Evolutionary conservation across 2,797 vertebrate genomes (phyloP).

Genomic region (Microctenopoma lineatum): DNA sequence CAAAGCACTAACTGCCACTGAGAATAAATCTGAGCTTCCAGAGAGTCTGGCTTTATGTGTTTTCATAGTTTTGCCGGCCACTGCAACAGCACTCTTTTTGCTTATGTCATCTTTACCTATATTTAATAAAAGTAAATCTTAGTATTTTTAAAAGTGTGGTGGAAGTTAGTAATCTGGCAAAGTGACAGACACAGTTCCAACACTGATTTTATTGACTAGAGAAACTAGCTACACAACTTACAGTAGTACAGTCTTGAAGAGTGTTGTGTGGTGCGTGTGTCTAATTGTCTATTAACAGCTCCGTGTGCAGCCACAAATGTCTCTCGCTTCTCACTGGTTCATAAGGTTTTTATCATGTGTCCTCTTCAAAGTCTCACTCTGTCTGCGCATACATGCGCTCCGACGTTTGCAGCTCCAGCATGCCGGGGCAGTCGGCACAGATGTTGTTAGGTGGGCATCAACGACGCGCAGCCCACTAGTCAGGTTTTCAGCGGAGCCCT

Average conservation of each 20-base stretch:
- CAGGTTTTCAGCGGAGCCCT: conserved; percentile 59
- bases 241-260: too few species aligned
- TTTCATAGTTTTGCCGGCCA: conserved; percentile 21
- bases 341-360: too few species aligned
- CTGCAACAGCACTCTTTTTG: neutral
- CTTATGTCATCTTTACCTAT: neutral
- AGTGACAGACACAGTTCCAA: too few species aligned
- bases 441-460: conserved; percentile 60
- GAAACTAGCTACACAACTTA: too few species aligned
- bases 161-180: too few species aligned
- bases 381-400: neutral
- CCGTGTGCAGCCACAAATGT: too few species aligned
- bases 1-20: conserved; percentile 23
- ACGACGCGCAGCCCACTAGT: conserved; percentile 62
- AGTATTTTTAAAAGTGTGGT: too few species aligned
- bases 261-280: neutral
- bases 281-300: neutral
- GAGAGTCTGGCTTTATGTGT: conserved; percentile 2
- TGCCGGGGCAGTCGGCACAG: conserved; percentile 49
- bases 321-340: too few species aligned
- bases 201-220: too few species aligned
- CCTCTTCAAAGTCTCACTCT: neutral
- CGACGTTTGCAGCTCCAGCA: conserved; percentile 26
- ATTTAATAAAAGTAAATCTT: neutral
- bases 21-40: conserved; percentile 24